Conservation (phyloP, 1,140 invertebrate genomes). For the Berghia stephanieae region DNA sequence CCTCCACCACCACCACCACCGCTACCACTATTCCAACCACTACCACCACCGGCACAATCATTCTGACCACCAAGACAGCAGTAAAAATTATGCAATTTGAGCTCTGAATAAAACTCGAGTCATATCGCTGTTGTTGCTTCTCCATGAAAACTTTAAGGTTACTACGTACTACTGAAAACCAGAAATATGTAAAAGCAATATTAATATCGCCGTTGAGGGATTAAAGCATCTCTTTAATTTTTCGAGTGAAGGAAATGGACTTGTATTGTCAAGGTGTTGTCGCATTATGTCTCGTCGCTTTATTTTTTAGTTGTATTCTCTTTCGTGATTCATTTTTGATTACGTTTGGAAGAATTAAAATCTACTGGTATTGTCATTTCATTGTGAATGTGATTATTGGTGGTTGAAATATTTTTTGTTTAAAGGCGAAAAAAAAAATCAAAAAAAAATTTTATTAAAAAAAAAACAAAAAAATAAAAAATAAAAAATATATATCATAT, state of each 20-base stretch:
- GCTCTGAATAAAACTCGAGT: no score
- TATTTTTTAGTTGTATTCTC: background rate
- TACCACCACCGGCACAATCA: constrained; percentile 26
- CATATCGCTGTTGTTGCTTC: no score
- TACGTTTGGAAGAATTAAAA: no score
- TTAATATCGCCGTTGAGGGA: background rate
- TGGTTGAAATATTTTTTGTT: constrained; percentile 14
- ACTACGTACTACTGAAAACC: no score
- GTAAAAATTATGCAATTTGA: no score
- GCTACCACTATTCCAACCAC: constrained; percentile 10
- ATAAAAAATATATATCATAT: constrained; percentile 25
- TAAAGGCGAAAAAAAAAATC: background rate
- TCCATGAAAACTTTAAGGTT: no score
- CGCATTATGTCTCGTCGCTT: no score
- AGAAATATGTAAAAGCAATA: no score
- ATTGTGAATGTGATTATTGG: no score
- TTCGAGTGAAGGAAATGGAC: no score
- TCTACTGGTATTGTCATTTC: no score
- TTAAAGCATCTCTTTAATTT: background rate
- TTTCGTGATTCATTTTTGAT: background rate
- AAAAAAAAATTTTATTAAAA: background rate
- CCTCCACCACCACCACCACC: constrained; percentile 25
- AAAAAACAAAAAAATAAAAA: constrained; percentile 8
- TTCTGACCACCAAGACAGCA: background rate
- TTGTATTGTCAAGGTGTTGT: no score